Base-by-base conservation (phyloP, 2,113 vertebrate species). In the Oreotrochilus melanogaster region DNA sequence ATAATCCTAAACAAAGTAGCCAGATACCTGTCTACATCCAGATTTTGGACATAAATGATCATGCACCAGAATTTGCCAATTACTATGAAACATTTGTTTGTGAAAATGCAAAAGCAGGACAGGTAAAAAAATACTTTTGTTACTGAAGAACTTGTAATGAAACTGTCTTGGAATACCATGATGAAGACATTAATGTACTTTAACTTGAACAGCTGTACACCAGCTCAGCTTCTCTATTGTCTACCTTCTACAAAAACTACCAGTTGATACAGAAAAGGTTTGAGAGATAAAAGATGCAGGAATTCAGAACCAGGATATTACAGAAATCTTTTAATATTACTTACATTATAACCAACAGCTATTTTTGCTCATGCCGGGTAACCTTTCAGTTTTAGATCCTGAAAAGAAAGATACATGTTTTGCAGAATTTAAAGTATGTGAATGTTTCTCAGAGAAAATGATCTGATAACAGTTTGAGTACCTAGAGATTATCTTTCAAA, bases 41-140 rank as follows among this genome's bases (percentile, higher is more conserved):
- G 94, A 98, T 98, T 96, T 94, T 98, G 81, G 98, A 98, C 82
- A 98, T 98, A 94, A 98, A 98, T 87, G 98, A 98, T 70, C 98
- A 98, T 42, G 98, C 98, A 47, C 98, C 98, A 12, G 98, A 98
- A 76, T 98, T 98, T 96, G 98, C 97, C 57, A 97, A 94, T 83
- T 98, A 98, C 65, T 98, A 98, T 89, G 98, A 98, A 95, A 98
- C 98, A 14, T 98, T 98, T 97, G 98, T 98, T 85, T 98, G 98
- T 96, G 98, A 98, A 97, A 98, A 98, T 91, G 98, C 98, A 95
- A 98, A 98, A 97, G 95, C 98, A 86, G 98, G 98, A 45, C 98
- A 98, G 98, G 98, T 98, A 98, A 98, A 87, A 33, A 17, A 33
- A 86, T 80, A 61, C 24, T 73, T 84, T n/a, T 11, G 8, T 35